phyloP scores from a whole-genome alignment of 2,113 vertebrate genomes.

The Eleginops maclovinus region DNA sequence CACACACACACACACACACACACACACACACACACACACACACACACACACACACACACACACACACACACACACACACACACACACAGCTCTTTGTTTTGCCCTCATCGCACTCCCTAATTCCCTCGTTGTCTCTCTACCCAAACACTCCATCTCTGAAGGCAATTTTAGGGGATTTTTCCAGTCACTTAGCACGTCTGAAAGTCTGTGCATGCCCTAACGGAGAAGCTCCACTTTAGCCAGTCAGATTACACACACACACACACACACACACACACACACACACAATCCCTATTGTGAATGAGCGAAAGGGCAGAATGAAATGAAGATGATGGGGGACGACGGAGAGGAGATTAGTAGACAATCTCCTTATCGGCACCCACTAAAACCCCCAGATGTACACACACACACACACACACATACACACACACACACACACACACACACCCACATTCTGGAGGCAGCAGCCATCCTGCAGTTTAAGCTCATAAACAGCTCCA shows the following conservation, averaged over 20 bases:
- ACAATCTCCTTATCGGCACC: too few species aligned
- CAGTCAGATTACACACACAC: not conserved
- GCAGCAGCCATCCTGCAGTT: too few species aligned
- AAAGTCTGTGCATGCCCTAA: not conserved
- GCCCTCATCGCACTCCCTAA: not conserved
- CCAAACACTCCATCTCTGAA: not conserved
- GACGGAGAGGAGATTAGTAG: too few species aligned
- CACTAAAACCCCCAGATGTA: too few species aligned
- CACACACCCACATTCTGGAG: not conserved
- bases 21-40: too few species aligned
- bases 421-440: not conserved
- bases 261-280: too few species aligned
- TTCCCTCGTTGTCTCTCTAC: not conserved
- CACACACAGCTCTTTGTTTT: not conserved
- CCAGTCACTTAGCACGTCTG: constrained; percentile 28
- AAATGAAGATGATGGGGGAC: too few species aligned
- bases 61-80: too few species aligned
- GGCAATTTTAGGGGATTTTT: not conserved
- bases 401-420: not conserved
- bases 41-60: too few species aligned
- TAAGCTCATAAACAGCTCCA: constrained; percentile 53
- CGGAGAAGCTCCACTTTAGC: constrained; percentile 18
- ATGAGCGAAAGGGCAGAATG: too few species aligned
- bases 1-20: too few species aligned
- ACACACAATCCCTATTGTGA: too few species aligned